Evolutionary conservation across 2,797 vertebrate species (phyloP).

Genomic region (Lophotriccus pileatus): DNA sequence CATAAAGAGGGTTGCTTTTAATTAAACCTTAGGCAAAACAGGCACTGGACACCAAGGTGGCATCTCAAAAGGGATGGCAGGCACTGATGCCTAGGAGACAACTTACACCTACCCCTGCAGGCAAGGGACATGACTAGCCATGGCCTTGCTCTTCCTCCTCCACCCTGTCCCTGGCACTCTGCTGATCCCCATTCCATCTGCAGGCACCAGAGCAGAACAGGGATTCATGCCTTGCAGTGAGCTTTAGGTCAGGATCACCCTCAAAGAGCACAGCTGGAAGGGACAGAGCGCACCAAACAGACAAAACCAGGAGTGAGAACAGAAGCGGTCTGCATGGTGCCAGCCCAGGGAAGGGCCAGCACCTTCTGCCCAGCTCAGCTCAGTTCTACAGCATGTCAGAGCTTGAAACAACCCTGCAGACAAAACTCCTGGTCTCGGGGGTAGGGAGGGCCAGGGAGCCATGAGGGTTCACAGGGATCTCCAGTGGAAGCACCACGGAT

Average conservation of each 20-base stretch:
- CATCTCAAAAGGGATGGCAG: background rate
- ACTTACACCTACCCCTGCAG: background rate
- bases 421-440: background rate
- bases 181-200: background rate
- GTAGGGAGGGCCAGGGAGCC: background rate
- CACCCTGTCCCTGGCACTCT: background rate
- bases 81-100: background rate
- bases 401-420: background rate
- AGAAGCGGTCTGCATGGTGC: background rate
- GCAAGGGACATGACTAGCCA: background rate
- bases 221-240: background rate
- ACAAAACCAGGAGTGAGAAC: background rate
- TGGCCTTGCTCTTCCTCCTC: background rate
- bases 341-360: background rate
- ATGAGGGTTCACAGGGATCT: background rate
- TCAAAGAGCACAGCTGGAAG: background rate
- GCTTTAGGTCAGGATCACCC: background rate
- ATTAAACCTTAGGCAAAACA: background rate
- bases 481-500: background rate
- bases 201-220: background rate
- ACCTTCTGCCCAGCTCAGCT: background rate
- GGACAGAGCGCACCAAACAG: background rate
- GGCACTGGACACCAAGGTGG: background rate
- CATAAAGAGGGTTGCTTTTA: background rate
- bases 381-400: background rate